Evolutionary conservation across 2,888 invertebrate species (phyloP).

Genomic region (Dioctria rufipes): DNA sequence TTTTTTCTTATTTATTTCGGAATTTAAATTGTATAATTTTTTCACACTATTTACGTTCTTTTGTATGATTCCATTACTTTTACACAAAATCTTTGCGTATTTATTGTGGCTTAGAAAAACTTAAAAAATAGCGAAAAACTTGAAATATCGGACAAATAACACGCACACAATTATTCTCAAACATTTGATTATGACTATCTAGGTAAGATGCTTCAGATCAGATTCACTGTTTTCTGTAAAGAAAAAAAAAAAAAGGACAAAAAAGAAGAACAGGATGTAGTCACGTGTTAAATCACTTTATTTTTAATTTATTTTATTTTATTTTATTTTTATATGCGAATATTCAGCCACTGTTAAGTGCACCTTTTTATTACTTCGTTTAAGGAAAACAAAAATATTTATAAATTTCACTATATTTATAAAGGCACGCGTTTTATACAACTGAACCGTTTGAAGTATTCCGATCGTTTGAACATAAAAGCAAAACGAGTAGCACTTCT

Average conservation of each 20-base stretch:
- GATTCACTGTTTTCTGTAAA: slow-evolving; percentile 26
- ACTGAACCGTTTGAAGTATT: slow-evolving; percentile 1
- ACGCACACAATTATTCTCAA: slow-evolving; percentile 26
- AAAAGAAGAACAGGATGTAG: too few relatives aligned
- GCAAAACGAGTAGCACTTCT: not conserved
- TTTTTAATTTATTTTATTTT: not conserved
- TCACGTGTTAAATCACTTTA: not conserved
- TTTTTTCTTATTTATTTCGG: not conserved
- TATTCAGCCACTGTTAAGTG: not conserved
- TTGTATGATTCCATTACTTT: not conserved
- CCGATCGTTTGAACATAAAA: not conserved
- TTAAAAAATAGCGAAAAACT: not conserved
- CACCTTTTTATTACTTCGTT: not conserved
- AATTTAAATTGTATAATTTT: not conserved
- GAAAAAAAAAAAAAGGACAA: not conserved
- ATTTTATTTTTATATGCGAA: not conserved
- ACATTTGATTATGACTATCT: slow-evolving; percentile 23
- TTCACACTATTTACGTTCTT: not conserved
- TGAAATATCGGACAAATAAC: slow-evolving; percentile 23
- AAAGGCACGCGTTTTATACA: not conserved
- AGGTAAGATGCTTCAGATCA: slow-evolving; percentile 15
- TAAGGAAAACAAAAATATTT: not conserved
- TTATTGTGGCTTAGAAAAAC: not conserved
- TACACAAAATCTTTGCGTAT: not conserved
- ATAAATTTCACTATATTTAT: not conserved